Percentiles rank a stretch among this genome's conserved stretches.
Conservation (phyloP, 2,113 vertebrate genomes). For the Lichenostomus cassidix region DNA sequence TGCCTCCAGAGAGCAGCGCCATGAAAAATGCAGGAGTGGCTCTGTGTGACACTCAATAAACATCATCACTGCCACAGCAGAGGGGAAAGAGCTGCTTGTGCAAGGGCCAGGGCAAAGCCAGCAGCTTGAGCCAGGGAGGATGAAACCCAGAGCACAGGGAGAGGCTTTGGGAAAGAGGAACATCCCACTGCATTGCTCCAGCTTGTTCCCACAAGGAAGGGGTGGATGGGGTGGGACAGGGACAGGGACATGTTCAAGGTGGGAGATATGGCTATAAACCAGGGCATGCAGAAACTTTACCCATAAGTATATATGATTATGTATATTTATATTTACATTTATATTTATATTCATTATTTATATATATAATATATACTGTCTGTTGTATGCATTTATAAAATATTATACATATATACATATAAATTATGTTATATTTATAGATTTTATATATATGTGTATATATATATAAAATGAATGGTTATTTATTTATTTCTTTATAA, state of each 20-base stretch:
- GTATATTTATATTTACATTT: too few species aligned
- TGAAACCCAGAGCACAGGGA: neutral
- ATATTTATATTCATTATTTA: too few species aligned
- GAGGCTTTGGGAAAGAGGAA: neutral
- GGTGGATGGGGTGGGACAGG: neutral
- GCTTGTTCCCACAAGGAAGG: neutral
- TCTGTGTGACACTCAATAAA: neutral
- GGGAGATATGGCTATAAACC: neutral
- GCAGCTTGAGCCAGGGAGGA: neutral
- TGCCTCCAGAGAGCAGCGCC: neutral
- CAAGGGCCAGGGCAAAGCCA: neutral
- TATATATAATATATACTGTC: too few species aligned
- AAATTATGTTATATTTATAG: too few species aligned
- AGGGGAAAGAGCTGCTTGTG: neutral
- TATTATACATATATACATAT: too few species aligned
- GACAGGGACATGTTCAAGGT: accelerated
- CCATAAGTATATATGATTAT: accelerated
- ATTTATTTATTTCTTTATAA: neutral
- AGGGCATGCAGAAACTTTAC: neutral
- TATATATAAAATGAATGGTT: too few species aligned
- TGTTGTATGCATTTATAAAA: too few species aligned
- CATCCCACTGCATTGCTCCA: neutral
- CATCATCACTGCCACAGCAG: neutral
- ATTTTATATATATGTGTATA: neutral
- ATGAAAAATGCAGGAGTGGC: conserved; percentile 45